Base-by-base conservation (phyloP, 2,888 invertebrate species). In the Torymus aiolomorphi region DNA sequence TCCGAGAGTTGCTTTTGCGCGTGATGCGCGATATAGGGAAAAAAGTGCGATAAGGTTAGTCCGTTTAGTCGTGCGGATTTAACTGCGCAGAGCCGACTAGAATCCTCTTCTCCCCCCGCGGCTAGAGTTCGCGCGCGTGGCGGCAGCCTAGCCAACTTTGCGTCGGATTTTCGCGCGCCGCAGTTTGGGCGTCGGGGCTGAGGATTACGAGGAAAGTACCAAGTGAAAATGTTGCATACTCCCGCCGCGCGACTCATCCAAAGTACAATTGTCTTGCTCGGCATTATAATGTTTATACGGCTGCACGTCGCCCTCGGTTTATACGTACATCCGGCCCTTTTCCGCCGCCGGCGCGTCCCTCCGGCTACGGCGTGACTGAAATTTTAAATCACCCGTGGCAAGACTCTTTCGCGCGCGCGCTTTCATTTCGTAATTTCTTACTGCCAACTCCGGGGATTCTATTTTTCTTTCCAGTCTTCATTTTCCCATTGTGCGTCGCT, bases 211-310 rank as follows among this genome's bases (percentile, higher is more conserved):
- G 57, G 51, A 54, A 14, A 51, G 62, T 56, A 69, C 52, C 13
- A 66, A 78, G 72, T 59, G 78, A 78, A 78, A 72, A 61, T 63
- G 70, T 14, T 63, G 42, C 31, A 54, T 72, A 18, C 12, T 10
- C 8, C 62, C 3, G 42, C 11, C 2, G 49, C 62, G n/a, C 63
- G 59, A 71, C 8, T 4, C 74, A 31, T 51, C 66, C 12, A 42
- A 75, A 63, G 52, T 69, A 31, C 75, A 65, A 79, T 75, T 79
- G 74, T 75, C 74, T 59, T 12, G 31, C 63, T 52, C 18, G 59
- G 72, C 66, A 66, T 78, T 78, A 78, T 66, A 52, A 78, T 61
- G 72, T 67, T 71, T 63, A 63, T 77, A 61, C 51, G 65, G 31
- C 31, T 31, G 65, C 57, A n/a, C 56, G 63, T 49, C 8, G 18